These are phyloP conservation scores for Gobiocypris rarus DNA, from an alignment of 2,113 vertebrate genomes.

Conservation along the genomic window DNA sequence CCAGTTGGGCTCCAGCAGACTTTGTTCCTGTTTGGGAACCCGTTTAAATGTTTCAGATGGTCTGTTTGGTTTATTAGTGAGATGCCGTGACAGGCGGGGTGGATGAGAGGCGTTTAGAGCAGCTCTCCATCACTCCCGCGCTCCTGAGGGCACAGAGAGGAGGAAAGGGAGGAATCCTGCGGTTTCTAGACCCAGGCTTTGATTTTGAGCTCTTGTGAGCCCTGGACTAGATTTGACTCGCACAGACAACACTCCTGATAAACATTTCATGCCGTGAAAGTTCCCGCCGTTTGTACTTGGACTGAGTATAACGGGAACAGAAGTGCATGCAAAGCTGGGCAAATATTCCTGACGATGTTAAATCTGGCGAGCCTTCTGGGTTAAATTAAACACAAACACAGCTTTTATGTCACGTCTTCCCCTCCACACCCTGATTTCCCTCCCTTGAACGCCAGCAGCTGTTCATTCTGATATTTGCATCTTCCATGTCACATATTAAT, in stretches of 20 bases:
- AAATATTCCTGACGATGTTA: constrained; percentile 15
- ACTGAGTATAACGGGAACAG: neutral
- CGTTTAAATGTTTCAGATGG: neutral
- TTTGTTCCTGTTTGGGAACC: neutral
- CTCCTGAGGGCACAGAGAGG: neutral
- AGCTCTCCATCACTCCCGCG: neutral
- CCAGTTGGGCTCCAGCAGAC: neutral
- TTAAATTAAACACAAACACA: constrained; percentile 19
- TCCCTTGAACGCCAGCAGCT: neutral
- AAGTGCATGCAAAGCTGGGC: constrained; percentile 12
- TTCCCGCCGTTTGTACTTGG: neutral
- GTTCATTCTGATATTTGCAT: constrained; percentile 23
- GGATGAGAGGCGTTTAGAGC: constrained; percentile 5
- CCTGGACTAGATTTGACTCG: neutral
- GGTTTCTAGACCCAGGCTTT: constrained; percentile 8
- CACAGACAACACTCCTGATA: constrained; percentile 4
- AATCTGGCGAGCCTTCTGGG: neutral
- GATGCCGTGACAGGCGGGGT: neutral
- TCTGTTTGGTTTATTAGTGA: neutral
- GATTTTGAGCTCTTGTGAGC: neutral
- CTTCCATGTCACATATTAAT: neutral
- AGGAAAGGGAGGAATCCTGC: neutral
- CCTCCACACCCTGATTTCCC: neutral
- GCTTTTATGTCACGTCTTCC: neutral
- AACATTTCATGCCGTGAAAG: constrained; percentile 6